Base-by-base conservation (phyloP, 2,888 invertebrate species). In the Lumbricus terrestris region DNA sequence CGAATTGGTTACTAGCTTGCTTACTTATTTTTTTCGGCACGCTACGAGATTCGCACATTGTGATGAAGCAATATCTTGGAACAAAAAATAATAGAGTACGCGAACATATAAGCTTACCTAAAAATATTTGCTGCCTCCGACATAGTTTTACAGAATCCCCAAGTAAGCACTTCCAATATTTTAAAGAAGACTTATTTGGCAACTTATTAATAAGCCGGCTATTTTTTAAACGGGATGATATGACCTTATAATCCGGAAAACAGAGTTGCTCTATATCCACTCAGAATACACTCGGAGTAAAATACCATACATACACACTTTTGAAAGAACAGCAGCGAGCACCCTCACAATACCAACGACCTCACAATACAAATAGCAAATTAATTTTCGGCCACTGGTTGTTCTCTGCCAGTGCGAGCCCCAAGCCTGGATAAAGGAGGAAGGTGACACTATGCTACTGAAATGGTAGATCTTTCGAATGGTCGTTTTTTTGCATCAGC, bases 41-140 rank as follows among this genome's bases (percentile, higher is more conserved):
- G 8, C 29, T n/a, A 69, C 69, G n/a, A 8, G 69, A 69, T 69
- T 69, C n/a, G 1, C 69, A 69, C n/a, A n/a, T 47, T 15, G 69
- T 29, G 29, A 69, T n/a, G 69, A 69, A n/a, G 69, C 69, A n/a
- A 69, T 69, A n/a, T 69, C 8, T 69, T 69, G 69, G 29, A 29
- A 69, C 20, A 85, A 85, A 35, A 23, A 85, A 85, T 85, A 34
- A 35, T 20, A 35, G 15, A 37, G 37, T 85, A 37, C 34, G 85
- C 33, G 33, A 35, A 85, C 33, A 85, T 85, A 35, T n/a, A n/a
- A n/a, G n/a, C n/a, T n/a, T 37, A 85, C 85, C 85, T 85, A 33
- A 35, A 85, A 85, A 85, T 85, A 85, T 35, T 35, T 34, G 85
- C 85, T 37, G 37, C 85, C 23, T 85, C 85, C 85, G 85, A 35